These are phyloP conservation scores for Apistogramma diplotaenia DNA, from an alignment of 2,113 vertebrate species.

Conservation along the genomic window DNA sequence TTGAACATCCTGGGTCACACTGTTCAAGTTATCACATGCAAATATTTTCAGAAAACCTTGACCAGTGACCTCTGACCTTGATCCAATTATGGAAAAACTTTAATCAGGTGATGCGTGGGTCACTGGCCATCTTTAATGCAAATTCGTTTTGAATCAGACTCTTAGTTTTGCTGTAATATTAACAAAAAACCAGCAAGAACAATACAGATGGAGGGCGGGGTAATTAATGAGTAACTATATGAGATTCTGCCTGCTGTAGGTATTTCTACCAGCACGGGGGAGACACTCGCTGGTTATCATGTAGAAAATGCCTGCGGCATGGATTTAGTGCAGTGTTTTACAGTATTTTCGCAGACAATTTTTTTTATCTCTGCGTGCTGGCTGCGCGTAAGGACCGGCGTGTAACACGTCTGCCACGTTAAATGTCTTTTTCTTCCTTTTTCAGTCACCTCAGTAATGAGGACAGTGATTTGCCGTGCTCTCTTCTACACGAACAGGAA, in stretches of 20 bases:
- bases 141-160: too few species aligned
- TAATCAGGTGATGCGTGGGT: too few species aligned
- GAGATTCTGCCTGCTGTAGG: background rate
- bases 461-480: background rate
- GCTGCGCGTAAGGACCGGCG: background rate
- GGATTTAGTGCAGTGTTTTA: background rate
- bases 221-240: background rate
- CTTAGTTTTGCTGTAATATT: too few species aligned
- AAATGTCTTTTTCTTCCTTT: background rate
- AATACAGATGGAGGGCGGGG: too few species aligned
- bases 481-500: slow-evolving; percentile 44
- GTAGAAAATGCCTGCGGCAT: background rate
- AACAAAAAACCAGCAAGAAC: too few species aligned
- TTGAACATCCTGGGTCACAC: too few species aligned
- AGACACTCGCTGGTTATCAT: background rate
- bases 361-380: background rate
- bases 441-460: background rate
- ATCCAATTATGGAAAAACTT: too few species aligned
- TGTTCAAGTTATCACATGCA: too few species aligned
- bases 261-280: background rate
- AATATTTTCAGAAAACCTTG: too few species aligned
- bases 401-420: background rate
- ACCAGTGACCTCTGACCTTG: too few species aligned
- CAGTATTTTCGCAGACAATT: background rate
- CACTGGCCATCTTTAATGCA: too few species aligned